Evolutionary conservation across 2,113 vertebrate genomes (phyloP), one percentile per base, ranked within the genome.

Genomic region (Dicerorhinus sumatrensis): DNA sequence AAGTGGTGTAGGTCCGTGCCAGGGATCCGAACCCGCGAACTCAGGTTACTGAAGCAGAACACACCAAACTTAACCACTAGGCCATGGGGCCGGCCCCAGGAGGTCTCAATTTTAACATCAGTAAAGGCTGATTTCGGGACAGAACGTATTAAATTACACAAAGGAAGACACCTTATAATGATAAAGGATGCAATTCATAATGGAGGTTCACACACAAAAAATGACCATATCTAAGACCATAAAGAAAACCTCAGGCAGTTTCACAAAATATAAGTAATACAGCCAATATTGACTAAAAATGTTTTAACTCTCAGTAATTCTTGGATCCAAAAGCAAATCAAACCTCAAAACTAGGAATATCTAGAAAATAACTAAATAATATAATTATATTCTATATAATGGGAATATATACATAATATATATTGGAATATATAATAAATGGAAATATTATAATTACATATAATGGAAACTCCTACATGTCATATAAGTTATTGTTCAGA

Each of bases 251-350:
- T 56, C 58, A 48, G 54, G 39, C 18, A 70, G 3, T 69, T 81
- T 56, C 63, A 84, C 36, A 73, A 89, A 79, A 72, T 89, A 58
- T 25, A 63, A 58, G 5, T 79, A 65, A 84, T 29, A 42, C 10
- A 89, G 39, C n/a, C 27, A 79, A 31, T 58, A 65, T 12, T 72
- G 36, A 84, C 62, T 75, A 92, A 36, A 88, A 75, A 58, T 69
- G 39, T 54, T 80, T 94, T 60, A 80, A 75, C 16, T 60, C 39
- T 72, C 25, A 48, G 31, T 72, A 77, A 72, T 63, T 77, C 65
- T 87, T 82, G 48, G 33, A 39, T 87, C 70, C 62, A 94, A 91
- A 96, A 23, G 14, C 29, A 91, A 86, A 63, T 31, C 46, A 91
- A 86, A 67, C 36, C 25, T 20, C 25, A 2, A 46, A 82, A 54